Evolutionary conservation across 2,113 vertebrate genomes (phyloP), one percentile per base, ranked within the genome.

Genomic region (Centropus bengalensis): DNA sequence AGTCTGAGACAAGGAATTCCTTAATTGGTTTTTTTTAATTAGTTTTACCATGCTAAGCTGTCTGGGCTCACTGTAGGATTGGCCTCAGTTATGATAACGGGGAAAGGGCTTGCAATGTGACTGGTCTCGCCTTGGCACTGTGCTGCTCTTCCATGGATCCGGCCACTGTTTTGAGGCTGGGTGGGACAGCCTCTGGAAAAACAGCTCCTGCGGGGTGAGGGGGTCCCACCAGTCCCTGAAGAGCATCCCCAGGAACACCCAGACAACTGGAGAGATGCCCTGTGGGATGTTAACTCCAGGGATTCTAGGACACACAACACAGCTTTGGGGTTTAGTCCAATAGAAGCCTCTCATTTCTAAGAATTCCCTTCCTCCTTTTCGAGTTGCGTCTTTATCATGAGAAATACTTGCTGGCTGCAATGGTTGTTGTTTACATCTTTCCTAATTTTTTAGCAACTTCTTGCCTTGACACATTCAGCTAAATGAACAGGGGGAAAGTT

Each of bases 401-500:
- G 80, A 75, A 91, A 78, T 19, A 24, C 30, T 36, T 40, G 7
- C 74, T 52, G 45, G 68, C 8, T 75, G 62, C 16, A 82, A n/a
- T 32, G 30, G 77, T 30, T 64, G 51, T 66, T 94, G 71, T 92
- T 92, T 86, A 81, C 64, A 36, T 70, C 58, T 81, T 86, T 78
- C 79, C 76, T 93, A 86, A 89, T 94, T 93, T 91, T 97, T 89
- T 68, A 58, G 71, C 38, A 80, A 56, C 82, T 74, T 88, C 86
- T 86, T 80, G 40, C 86, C 88, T 94, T 97, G 95, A 90, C 92
- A 93, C 71, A 79, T 79, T 94, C 64, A 84, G 66, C 86, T 93
- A 94, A 92, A 93, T 84, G 90, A 97, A 83, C 77, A 62, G 88
- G 76, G 82, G 44, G 51, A 88, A 95, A 88, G 82, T 96, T 95